Evolutionary conservation across 2,797 vertebrate genomes (phyloP).

Genomic region (Todus mexicanus): DNA sequence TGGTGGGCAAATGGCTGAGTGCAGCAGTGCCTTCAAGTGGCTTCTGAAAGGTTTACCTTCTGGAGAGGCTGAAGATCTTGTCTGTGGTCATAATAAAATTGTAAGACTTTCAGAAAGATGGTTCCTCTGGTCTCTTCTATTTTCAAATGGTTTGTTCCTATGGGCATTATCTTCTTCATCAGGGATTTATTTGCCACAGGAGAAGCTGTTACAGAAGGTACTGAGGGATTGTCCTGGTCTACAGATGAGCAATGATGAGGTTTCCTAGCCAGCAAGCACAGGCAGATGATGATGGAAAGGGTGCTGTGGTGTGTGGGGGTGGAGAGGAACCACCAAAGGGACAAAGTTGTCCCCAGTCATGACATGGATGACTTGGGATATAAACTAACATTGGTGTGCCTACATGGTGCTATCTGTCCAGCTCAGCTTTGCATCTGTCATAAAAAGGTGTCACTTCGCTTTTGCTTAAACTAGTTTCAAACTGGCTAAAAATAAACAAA

Average conservation of each 20-base stretch:
- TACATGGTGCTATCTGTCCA: rapidly evolving
- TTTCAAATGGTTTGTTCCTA: neutral
- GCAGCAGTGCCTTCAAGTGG: neutral
- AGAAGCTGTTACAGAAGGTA: neutral
- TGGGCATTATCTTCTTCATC: neutral
- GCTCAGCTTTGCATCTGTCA: neutral
- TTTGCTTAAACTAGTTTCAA: neutral
- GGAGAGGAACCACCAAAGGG: neutral
- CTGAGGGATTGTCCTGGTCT: neutral
- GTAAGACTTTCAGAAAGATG: neutral
- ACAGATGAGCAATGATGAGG: neutral
- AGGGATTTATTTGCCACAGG: neutral
- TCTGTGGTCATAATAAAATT: neutral
- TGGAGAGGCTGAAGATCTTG: neutral
- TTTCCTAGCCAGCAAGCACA: neutral
- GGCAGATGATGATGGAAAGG: neutral
- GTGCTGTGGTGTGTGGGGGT: neutral
- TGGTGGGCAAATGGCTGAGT: neutral
- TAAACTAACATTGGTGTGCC: neutral
- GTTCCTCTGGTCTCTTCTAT: neutral
- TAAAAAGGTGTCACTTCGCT: neutral
- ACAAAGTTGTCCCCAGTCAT: neutral
- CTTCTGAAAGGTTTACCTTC: neutral
- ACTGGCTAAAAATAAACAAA: neutral
- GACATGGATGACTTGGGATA: too few species aligned